Conservation (phyloP, 2,888 invertebrate species). For the Ethmia dodecea region DNA sequence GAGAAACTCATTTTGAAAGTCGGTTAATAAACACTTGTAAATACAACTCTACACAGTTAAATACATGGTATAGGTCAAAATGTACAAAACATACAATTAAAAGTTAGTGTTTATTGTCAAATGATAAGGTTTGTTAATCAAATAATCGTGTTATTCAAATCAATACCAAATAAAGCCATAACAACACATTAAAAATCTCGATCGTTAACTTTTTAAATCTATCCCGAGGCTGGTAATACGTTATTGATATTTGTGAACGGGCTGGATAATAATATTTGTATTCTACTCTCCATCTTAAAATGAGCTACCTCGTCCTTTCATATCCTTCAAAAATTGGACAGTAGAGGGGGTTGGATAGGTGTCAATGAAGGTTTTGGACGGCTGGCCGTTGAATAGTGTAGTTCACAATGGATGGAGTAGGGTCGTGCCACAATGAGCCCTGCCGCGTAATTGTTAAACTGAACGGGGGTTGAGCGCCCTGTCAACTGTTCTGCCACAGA, state of each 20-base stretch:
- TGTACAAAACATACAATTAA: too few relatives aligned
- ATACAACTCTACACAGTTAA: too few relatives aligned
- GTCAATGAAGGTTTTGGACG: constrained; percentile 29
- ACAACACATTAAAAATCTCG: constrained; percentile 41
- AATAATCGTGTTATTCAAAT: too few relatives aligned
- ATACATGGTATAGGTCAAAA: too few relatives aligned
- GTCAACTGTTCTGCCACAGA: constrained; percentile 69
- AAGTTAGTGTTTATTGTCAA: too few relatives aligned
- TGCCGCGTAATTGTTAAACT: constrained; percentile 74
- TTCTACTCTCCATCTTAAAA: constrained; percentile 41
- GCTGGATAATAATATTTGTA: constrained; percentile 76
- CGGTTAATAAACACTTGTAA: too few relatives aligned
- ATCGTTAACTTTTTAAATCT: constrained; percentile 72
- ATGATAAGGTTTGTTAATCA: too few relatives aligned
- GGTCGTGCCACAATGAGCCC: constrained; percentile 69
- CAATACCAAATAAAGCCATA: constrained; percentile 42
- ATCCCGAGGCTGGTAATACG: constrained; percentile 67
- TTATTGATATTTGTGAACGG: constrained; percentile 76
- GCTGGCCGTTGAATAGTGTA: constrained; percentile 48
- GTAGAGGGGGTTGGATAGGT: constrained; percentile 26
- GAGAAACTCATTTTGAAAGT: too few relatives aligned
- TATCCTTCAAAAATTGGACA: constrained; percentile 14
- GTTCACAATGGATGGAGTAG: constrained; percentile 70
- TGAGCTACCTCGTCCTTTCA: constrained; percentile 36
- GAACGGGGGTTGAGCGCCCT: constrained; percentile 71